Evolutionary conservation across 1,140 invertebrate genomes (phyloP).

Genomic region (Bombyx mori): ASM3026992v2 NC_085121.1:8010501-8011000

Average conservation of each 20-base stretch:
- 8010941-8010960: conserved; percentile 75
- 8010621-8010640: conserved; percentile 37
- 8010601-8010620: conserved; percentile 46
- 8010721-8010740: conserved; percentile 50
- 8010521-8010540: conserved; percentile 59
- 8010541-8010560: conserved; percentile 60
- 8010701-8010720: conserved; percentile 29
- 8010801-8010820: conserved; percentile 72
- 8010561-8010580: conserved; percentile 73
- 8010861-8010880: conserved; percentile 77
- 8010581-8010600: conserved; percentile 75
- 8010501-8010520: conserved; percentile 69
- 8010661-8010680: conserved; percentile 73
- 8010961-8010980: conserved; percentile 93
- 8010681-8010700: conserved; percentile 72
- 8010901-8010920: neutral
- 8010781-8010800: conserved; percentile 76
- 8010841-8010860: conserved; percentile 85
- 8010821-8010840: conserved; percentile 66
- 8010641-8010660: conserved; percentile 66
- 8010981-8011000: conserved; percentile 85
- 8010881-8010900: conserved; percentile 15
- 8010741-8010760: conserved; percentile 75
- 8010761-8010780: conserved; percentile 84
- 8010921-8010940: conserved; percentile 5